phyloP scores from a whole-genome alignment of 2,113 vertebrate genomes.

The Desmodus rotundus region DNA sequence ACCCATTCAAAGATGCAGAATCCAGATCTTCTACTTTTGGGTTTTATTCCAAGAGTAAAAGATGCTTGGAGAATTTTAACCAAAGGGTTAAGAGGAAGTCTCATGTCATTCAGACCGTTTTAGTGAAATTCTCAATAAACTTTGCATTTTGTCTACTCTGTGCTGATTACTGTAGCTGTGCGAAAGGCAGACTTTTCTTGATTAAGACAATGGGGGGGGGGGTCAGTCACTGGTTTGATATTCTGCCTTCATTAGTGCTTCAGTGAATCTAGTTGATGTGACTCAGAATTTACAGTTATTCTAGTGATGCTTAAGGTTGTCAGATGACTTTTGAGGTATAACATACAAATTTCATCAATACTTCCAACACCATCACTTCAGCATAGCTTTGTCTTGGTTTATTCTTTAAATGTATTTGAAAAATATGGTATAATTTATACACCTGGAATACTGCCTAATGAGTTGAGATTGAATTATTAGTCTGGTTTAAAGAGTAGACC shows the following conservation, averaged over 20 bases:
- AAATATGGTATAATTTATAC: slow-evolving; percentile 57
- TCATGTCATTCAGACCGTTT: slow-evolving; percentile 58
- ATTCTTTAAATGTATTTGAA: slow-evolving; percentile 57
- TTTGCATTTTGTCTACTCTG: slow-evolving; percentile 68
- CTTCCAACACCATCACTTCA: slow-evolving; percentile 46
- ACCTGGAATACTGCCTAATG: slow-evolving; percentile 51
- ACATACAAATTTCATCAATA: slow-evolving; percentile 47
- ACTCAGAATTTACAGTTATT: slow-evolving; percentile 56
- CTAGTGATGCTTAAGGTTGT: slow-evolving; percentile 47
- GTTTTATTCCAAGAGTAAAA: slow-evolving; percentile 65
- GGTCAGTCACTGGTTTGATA: slow-evolving; percentile 72
- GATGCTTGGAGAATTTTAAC: slow-evolving; percentile 64
- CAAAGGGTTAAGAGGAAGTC: slow-evolving; percentile 68
- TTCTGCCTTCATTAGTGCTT: slow-evolving; percentile 51
- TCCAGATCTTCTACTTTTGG: slow-evolving; percentile 71
- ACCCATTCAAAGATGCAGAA: slow-evolving; percentile 54
- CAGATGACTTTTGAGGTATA: slow-evolving; percentile 58
- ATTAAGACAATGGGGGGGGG: slow-evolving; percentile 56
- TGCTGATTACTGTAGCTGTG: slow-evolving; percentile 68
- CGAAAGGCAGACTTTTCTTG: slow-evolving; percentile 61
- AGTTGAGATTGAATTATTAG: slow-evolving; percentile 44
- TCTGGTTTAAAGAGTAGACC: slow-evolving; percentile 43
- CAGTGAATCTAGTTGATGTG: slow-evolving; percentile 43
- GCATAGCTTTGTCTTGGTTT: slow-evolving; percentile 66
- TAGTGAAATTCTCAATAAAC: slow-evolving; percentile 58